These are phyloP conservation scores for Nesometra sesokonis DNA, from an alignment of 35 echinoderm and acorn worm species.

Conservation along the genomic window DNA sequence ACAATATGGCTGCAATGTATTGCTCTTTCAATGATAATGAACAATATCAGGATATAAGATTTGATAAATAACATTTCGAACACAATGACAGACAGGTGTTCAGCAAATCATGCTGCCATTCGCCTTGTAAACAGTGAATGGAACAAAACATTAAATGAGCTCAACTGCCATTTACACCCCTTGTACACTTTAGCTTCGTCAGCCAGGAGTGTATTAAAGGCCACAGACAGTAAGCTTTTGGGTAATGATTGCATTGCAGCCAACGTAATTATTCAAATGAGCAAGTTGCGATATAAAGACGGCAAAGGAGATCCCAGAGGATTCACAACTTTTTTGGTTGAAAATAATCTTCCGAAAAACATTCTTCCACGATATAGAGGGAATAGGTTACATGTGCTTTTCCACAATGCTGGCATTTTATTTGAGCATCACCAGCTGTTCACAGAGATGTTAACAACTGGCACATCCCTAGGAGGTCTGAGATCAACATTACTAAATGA, in stretches of 20 bases:
- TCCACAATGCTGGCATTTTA: too few relatives aligned
- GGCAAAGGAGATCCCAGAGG: conserved; percentile 31
- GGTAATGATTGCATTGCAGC: conserved; percentile 5
- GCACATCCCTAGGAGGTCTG: background rate
- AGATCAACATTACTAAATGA: background rate
- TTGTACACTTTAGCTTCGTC: background rate
- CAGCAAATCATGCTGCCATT: too few relatives aligned
- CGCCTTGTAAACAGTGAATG: too few relatives aligned
- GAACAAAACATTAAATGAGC: background rate
- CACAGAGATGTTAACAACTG: background rate
- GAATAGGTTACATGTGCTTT: background rate
- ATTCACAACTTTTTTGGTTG: conserved; percentile 11
- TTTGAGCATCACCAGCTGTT: too few relatives aligned
- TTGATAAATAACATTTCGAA: too few relatives aligned
- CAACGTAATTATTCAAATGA: conserved; percentile 11
- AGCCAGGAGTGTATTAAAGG: background rate
- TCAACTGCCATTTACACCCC: conserved; percentile 30
- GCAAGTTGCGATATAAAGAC: conserved; percentile 22
- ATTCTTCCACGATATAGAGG: conserved; percentile 11
- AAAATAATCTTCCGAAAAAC: background rate
- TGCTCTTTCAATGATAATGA: too few relatives aligned
- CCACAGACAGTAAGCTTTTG: too few relatives aligned
- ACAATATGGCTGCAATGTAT: conserved; percentile 13
- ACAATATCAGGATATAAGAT: too few relatives aligned
- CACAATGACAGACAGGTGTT: too few relatives aligned